Conservation (phyloP, 1,140 invertebrate species). For the Papilio glaucus region DNA sequence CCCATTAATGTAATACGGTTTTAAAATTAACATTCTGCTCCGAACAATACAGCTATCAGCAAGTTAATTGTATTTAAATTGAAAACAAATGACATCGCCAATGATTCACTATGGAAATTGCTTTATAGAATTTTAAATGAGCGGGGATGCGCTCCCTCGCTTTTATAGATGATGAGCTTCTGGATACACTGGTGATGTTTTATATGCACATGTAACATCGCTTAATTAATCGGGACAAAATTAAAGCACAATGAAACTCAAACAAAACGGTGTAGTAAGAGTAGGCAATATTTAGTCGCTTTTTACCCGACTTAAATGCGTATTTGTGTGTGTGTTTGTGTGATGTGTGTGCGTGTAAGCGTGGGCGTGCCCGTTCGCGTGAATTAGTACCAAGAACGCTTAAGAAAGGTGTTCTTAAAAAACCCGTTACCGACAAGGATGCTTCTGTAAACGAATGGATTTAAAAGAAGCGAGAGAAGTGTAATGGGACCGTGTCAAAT, state of each 20-base stretch:
- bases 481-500: too few species aligned
- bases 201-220: neutral
- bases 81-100: constrained; percentile 29
- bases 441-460: too few species aligned
- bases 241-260: neutral
- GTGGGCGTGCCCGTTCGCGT: too few species aligned
- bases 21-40: constrained; percentile 23
- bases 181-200: neutral
- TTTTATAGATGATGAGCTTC: neutral
- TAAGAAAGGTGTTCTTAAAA: too few species aligned
- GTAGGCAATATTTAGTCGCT: too few species aligned
- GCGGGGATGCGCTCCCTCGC: neutral
- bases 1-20: constrained; percentile 3
- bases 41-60: constrained; percentile 17
- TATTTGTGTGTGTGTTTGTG: too few species aligned
- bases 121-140: constrained; percentile 31
- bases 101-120: constrained; percentile 34
- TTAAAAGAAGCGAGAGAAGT: too few species aligned
- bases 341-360: too few species aligned
- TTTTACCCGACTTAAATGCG: too few species aligned
- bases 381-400: too few species aligned
- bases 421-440: too few species aligned
- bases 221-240: neutral
- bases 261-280: too few species aligned
- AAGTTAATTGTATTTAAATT: constrained; percentile 37